Base-by-base conservation (phyloP, 2,797 vertebrate genomes). In the Micropoecilia bifurca region DNA sequence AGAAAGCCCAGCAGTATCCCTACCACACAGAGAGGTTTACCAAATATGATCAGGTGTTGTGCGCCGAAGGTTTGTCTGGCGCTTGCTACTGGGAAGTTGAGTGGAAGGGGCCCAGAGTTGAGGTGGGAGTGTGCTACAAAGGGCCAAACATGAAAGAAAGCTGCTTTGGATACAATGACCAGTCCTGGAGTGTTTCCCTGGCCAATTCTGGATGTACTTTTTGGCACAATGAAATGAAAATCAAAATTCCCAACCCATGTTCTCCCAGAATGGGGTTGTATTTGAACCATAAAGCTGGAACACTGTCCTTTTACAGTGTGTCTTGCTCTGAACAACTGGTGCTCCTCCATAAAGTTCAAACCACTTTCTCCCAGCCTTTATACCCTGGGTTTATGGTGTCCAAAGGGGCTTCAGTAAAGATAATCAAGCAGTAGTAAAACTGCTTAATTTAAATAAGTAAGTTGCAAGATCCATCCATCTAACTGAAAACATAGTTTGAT, bases 21-120 rank as follows among this genome's bases (percentile, higher is more conserved):
- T 1, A 50, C 68, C 85, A 89, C 75, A 74, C 46, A 0, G 87
- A 92, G 7, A 84, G 91, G 61, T 92, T 90, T 53, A 82, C 68
- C 18, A 73, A 80, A 43, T 89, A 76, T 28, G 82, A 85, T 18
- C 91, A 92, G n/a, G 88, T 92, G 48, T 39, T 92, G 82, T 90
- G 91, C 76, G 63, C 50, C 3, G 87, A 87, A 59, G 80, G 81
- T 74, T 78, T 92, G 18, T 74, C 68, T 74, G 83, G 81, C 6
- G 66, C 22, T 74, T 80, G 87, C 71, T 92, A 90, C 83, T 92
- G 85, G 86, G 91, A 91, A 75, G 76, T 85, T 43, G 75, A 86
- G 43, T 90, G 87, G 89, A 84, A 14, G 25, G 90, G 90, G 45
- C 78, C 77, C 45, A 77, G 85, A 46, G 87, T 81, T 3, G 84